These are phyloP conservation scores for Diogma glabrata DNA, from an alignment of 2,888 invertebrate species.

Conservation along the genomic window DNA sequence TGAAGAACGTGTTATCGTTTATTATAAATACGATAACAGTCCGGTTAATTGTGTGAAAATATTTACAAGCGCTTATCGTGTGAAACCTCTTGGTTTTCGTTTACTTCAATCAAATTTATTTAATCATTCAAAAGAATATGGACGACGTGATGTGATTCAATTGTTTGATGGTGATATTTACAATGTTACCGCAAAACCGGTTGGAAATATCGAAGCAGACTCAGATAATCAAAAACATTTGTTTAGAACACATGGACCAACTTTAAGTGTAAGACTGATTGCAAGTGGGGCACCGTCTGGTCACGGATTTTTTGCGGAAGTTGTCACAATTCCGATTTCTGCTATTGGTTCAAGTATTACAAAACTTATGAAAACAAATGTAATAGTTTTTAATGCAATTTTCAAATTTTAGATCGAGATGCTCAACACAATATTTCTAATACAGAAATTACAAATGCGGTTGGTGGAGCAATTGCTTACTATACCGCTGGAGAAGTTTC, in stretches of 20 bases:
- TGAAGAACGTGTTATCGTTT: conserved; percentile 80
- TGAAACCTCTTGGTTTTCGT: conserved; percentile 82
- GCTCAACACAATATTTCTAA: conserved; percentile 82
- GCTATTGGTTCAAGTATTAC: conserved; percentile 78
- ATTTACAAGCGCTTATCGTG: conserved; percentile 72
- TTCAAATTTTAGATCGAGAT: conserved; percentile 58
- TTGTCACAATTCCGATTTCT: conserved; percentile 87
- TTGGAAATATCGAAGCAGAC: conserved; percentile 61
- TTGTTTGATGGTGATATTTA: conserved; percentile 90
- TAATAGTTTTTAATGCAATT: neutral
- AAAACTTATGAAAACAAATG: neutral
- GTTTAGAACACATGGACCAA: conserved; percentile 62
- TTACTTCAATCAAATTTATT: conserved; percentile 86
- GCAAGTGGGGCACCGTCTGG: conserved; percentile 90
- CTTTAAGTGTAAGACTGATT: conserved; percentile 79
- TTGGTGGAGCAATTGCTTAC: conserved; percentile 79
- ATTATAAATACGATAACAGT: conserved; percentile 93
- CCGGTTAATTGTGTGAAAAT: conserved; percentile 97
- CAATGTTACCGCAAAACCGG: conserved; percentile 61
- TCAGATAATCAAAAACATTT: conserved; percentile 60
- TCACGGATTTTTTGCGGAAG: conserved; percentile 95
- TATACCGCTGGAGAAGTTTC: conserved; percentile 90
- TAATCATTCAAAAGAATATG: conserved; percentile 70
- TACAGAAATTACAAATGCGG: conserved; percentile 66
- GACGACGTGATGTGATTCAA: conserved; percentile 70